phyloP scores from a whole-genome alignment of 2,888 invertebrate genomes.

The Morinoia aosen region DNA sequence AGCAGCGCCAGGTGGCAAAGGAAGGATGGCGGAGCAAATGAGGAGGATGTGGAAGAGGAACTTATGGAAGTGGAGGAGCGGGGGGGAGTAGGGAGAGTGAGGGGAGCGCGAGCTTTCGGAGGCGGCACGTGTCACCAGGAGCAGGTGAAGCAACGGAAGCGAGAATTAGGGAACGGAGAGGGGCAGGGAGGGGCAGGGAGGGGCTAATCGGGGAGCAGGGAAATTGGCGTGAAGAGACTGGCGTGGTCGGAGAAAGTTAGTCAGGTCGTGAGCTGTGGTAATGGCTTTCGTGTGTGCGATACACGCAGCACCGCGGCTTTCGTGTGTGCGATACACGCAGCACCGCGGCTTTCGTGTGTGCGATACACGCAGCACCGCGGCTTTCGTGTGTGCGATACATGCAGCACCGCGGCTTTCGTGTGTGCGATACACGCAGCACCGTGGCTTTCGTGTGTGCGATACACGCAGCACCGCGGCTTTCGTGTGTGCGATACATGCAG shows the following conservation, averaged over 20 bases:
- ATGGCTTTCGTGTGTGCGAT: neutral
- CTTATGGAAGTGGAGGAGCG: neutral
- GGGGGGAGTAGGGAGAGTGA: neutral
- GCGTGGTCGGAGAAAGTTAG: no score
- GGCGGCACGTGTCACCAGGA: constrained; percentile 29
- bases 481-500: no score
- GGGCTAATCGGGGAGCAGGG: neutral
- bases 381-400: no score
- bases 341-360: neutral
- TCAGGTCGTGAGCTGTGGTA: no score
- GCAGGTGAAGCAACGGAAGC: constrained; percentile 41
- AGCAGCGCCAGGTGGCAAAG: neutral
- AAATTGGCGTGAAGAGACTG: constrained; percentile 38
- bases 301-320: neutral
- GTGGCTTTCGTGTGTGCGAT: no score
- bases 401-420: no score
- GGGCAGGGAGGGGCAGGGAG: neutral
- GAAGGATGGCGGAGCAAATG: neutral
- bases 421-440: no score
- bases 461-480: neutral
- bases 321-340: neutral
- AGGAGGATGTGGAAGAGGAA: neutral
- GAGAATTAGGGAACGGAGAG: neutral
- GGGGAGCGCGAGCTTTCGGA: neutral
- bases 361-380: no score